Base-by-base conservation (phyloP, 2,113 vertebrate species). In the Cyanocitta stelleri region DNA sequence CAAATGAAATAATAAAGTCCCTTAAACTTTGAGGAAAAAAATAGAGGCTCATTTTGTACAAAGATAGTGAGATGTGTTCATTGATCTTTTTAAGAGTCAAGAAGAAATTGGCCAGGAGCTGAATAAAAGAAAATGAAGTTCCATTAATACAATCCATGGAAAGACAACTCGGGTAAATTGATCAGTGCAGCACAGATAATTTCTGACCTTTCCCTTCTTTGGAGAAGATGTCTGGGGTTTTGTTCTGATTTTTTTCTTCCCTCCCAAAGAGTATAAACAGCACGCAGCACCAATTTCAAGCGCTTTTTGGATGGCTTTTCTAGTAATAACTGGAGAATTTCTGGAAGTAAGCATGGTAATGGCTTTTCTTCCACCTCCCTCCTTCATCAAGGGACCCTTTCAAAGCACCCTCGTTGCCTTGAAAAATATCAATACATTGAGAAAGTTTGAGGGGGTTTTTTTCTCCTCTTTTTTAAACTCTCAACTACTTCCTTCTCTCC, bases 111-210 rank as follows among this genome's bases (percentile, higher is more conserved):
- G 96, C 95, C 68, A 63, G 95, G 94, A 91, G 97, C 96, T 95
- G 98, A 98, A 98, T 98, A 97, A 97, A 98, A 98, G 98, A 98
- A 98, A 98, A 98, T 98, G 97, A 98, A 98, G 97, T 98, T 98
- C 98, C 97, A 98, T 98, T 98, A 98, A 98, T 97, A 98, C 96
- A 97, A 97, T 98, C 97, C 97, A 97, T 97, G 46, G 94, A 98
- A 98, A 98, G 97, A 98, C 97, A 98, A 98, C 98, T 98, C 7
- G 7, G 88, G 96, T 97, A 98, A 98, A 98, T 97, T 98, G 98
- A 98, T 98, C 98, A 98, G 96, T 97, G 97, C 93, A 84, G 97
- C 87, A 96, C 97, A 98, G 98, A 98, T 98, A 95, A 98, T 98
- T 98, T 97, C 97, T 98, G 97, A 98, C 98, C 98, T 98, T 97